Base-by-base conservation (phyloP, 92 coral and sea anemone species). In the Actinostola sp. region DNA sequence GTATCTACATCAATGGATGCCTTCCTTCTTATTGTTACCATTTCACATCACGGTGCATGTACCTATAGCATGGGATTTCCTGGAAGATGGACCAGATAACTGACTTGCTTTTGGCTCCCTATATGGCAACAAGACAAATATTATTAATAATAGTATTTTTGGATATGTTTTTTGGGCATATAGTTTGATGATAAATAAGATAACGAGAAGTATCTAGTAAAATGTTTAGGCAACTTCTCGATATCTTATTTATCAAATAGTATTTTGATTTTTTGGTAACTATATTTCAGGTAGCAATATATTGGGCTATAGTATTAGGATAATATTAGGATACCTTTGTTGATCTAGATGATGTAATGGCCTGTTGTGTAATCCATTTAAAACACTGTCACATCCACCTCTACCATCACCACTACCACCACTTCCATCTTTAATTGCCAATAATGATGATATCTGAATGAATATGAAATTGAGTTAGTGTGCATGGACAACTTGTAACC, bases 311-410 rank as follows among this genome's bases (percentile, higher is more conserved):
- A n/a, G n/a, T n/a, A n/a, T n/a, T n/a, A 39, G 7, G 45, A 46
- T 7, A 46, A 16, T n/a, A 46, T 13, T 4, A 21, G 2, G 29
- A 36, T 85, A 85, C 89, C 85, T 85, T 46, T 67, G 54, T 14
- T 12, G 43, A 49, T 90, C 92, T 39, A 90, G 81, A 69, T 87
- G 89, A 70, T 90, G 97, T 41, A 36, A 79, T 25, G 84, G 77
- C 69, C 79, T 88, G 64, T 66, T 31, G 27, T 73, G 42, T 13
- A 33, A 20, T 14, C 67, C 71, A 46, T 67, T 71, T 19, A n/a
- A n/a, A n/a, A n/a, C n/a, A n/a, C 70, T 65, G 21, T 43, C 17
- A 16, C 77, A 79, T 39, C 80, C 80, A 1, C 27, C 10, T 5
- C 63, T 27, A 24, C 30, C n/a, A 20, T 1, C 59, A 57, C 27